phyloP scores from a whole-genome alignment of 2,113 vertebrate genomes.

The Corythornis vintsioides region DNA sequence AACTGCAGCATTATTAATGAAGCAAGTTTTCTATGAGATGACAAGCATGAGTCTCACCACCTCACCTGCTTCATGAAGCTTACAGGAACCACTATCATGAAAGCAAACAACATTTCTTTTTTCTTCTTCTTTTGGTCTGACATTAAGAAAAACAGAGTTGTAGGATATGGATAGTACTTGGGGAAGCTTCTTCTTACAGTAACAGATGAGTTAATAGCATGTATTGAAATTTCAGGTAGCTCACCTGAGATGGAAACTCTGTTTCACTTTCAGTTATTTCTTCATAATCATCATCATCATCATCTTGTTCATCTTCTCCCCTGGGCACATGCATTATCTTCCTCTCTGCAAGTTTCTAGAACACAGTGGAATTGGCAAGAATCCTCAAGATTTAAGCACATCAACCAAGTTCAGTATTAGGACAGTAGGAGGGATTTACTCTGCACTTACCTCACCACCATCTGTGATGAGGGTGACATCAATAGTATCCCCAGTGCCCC shows the following conservation, averaged over 20 bases:
- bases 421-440: background rate
- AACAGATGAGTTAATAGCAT: background rate
- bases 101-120: slow-evolving; percentile 85
- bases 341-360: slow-evolving; percentile 80
- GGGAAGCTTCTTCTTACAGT: background rate
- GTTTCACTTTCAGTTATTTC: slow-evolving; percentile 68
- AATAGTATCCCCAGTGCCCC: slow-evolving; percentile 73
- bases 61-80: slow-evolving; percentile 72
- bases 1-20: background rate
- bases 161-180: background rate
- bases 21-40: background rate
- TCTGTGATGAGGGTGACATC: slow-evolving; percentile 76
- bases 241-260: slow-evolving; percentile 76
- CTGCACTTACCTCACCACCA: slow-evolving; percentile 74
- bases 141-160: slow-evolving; percentile 52
- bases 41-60: slow-evolving; percentile 10
- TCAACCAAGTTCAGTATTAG: background rate
- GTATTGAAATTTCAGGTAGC: background rate
- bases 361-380: background rate
- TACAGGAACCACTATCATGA: slow-evolving; percentile 73
- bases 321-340: slow-evolving; percentile 60
- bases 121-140: slow-evolving; percentile 82
- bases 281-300: slow-evolving; percentile 75
- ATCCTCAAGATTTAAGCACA: background rate
- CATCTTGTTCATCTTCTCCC: slow-evolving; percentile 67